These are phyloP conservation scores for Tympanuchus pallidicinctus DNA, from an alignment of 2,113 vertebrate species.

Conservation along the genomic window DNA sequence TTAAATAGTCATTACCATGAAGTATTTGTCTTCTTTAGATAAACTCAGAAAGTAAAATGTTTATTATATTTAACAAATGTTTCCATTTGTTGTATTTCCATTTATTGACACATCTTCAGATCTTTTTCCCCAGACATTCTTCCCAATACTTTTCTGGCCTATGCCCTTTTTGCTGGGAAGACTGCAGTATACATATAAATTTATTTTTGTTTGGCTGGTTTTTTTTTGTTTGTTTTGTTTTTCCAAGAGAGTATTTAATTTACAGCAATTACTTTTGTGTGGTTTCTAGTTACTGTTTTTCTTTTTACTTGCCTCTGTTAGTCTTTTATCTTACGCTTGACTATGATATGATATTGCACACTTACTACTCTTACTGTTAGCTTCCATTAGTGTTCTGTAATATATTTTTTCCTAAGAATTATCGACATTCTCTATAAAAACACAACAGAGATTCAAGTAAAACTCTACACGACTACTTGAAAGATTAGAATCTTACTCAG, in stretches of 20 bases:
- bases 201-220: background rate
- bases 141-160: background rate
- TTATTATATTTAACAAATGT: background rate
- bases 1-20: background rate
- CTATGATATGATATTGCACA: background rate
- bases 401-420: background rate
- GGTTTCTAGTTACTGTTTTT: background rate
- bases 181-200: background rate
- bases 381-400: background rate
- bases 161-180: background rate
- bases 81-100: background rate
- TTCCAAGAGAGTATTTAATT: background rate
- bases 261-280: background rate
- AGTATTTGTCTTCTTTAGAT: background rate
- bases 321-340: background rate
- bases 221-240: background rate
- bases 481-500: background rate
- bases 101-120: background rate
- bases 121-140: background rate
- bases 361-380: background rate
- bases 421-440: background rate
- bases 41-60: background rate
- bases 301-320: background rate
- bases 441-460: background rate
- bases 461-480: background rate